A percentile compares a stretch with the other conserved stretches of the same genome.
Conservation (phyloP, 2,888 invertebrate species). For the Deroplatys truncata region DNA sequence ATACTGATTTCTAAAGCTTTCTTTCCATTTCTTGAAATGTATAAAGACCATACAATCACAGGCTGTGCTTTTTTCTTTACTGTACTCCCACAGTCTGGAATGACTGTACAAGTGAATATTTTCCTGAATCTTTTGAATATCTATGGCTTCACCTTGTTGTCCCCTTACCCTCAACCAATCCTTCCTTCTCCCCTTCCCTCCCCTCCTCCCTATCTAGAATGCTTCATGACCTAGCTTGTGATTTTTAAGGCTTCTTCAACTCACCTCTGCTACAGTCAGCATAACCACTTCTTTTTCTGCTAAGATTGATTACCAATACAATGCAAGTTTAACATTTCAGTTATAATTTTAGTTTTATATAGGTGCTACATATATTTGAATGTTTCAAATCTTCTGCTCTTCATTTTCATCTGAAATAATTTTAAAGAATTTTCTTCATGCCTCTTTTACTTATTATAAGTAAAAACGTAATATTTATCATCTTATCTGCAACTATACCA, state of each 20-base stretch:
- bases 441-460: no score
- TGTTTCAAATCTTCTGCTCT: no score
- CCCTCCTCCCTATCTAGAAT: neutral
- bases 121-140: constrained; percentile 4
- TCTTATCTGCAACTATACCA: no score
- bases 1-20: no score
- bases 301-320: neutral
- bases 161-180: neutral
- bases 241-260: neutral
- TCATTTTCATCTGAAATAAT: no score
- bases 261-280: neutral
- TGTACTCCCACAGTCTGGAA: neutral
- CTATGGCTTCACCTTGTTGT: constrained; percentile 12
- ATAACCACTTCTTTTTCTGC: neutral
- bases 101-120: constrained; percentile 17
- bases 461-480: no score
- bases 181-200: neutral
- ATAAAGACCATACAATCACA: no score
- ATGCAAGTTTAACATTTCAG: no score
- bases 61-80: neutral
- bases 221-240: neutral
- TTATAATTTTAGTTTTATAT: no score
- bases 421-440: no score
- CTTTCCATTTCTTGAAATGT: no score
- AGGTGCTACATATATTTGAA: no score